Conservation (phyloP, 2,888 invertebrate genomes). For the Heliconius ismenius region DNA sequence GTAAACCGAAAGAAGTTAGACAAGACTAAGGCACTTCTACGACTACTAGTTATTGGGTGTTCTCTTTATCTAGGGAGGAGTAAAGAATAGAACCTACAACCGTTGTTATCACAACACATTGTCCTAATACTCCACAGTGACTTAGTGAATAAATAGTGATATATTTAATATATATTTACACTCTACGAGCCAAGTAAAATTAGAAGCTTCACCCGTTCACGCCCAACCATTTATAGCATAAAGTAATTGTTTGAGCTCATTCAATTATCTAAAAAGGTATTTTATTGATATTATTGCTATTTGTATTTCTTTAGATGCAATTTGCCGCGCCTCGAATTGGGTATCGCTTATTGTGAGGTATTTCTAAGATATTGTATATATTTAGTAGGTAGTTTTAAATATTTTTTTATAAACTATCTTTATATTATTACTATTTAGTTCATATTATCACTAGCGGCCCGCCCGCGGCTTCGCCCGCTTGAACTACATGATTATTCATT, state of each 20-base stretch:
- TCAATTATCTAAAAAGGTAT: slow-evolving; percentile 44
- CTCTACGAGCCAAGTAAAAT: neutral
- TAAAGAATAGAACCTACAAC: neutral
- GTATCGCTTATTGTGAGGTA: neutral
- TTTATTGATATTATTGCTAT: slow-evolving; percentile 42
- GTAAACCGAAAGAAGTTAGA: too few relatives aligned
- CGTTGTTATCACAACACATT: neutral
- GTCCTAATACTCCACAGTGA: too few relatives aligned
- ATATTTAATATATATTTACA: too few relatives aligned
- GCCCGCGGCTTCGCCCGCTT: too few relatives aligned
- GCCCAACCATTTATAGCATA: slow-evolving; percentile 25
- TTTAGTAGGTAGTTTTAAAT: too few relatives aligned
- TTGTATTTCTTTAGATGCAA: slow-evolving; percentile 37
- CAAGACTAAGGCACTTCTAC: too few relatives aligned
- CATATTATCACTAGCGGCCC: too few relatives aligned
- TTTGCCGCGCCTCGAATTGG: slow-evolving; percentile 37
- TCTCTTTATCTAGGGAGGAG: neutral
- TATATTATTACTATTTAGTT: too few relatives aligned
- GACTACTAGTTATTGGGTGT: too few relatives aligned
- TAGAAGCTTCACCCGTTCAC: slow-evolving; percentile 18
- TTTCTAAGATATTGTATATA: neutral
- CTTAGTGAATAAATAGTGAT: too few relatives aligned
- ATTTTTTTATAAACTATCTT: too few relatives aligned
- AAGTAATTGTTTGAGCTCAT: slow-evolving; percentile 32
- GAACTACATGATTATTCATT: too few relatives aligned